Evolutionary conservation across 2,113 vertebrate species (phyloP), one percentile per base, ranked within the genome.

Genomic region (Chaetodon auriga): DNA sequence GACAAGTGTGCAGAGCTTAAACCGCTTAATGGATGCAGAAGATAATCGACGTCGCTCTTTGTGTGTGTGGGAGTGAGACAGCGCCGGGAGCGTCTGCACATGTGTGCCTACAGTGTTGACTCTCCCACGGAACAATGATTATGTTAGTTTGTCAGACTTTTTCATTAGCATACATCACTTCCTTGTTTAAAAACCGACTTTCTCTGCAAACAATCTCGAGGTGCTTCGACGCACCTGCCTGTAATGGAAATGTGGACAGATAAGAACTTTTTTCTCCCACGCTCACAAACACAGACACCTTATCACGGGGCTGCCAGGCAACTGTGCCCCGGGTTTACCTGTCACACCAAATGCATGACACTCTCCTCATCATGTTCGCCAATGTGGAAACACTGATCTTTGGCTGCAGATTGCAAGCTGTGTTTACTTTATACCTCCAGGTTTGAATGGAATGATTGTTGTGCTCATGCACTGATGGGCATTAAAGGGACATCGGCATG

Each of bases 1-100:
- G 89, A 90, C 87, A 86, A 91, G 86, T 85, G 81, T 68, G 84
- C 85, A 63, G 86, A 84, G 73, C 90, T 90, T 82, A 85, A 84
- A 86, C 66, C 83, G 45, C 82, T 87, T 90, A 90, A 93, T 87
- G 89, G 81, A 87, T 81, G 80, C 81, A 61, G 75, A 18, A 79
- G 86, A 89, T 90, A 87, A 89, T 78, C 78, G 82, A 84, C 69
- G 71, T 48, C 4, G 18, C 60, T 75, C 65, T 71, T 78, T 68
- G 66, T 64, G 80, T 81, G 82, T 41, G 81, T 65, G 30, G 19
- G 74, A n/a, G 46, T 74, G 71, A 23, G 43, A 49, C 65, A 71
- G 62, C 41, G 14, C 21, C 38, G 53, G 46, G 65, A 68, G 74
- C 41, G 81, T 79, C 35, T 43, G 51, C 46, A 23, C 30, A 30